Evolutionary conservation across 2,797 vertebrate species (phyloP).

Genomic region (Acipenser transmontanus): DNA sequence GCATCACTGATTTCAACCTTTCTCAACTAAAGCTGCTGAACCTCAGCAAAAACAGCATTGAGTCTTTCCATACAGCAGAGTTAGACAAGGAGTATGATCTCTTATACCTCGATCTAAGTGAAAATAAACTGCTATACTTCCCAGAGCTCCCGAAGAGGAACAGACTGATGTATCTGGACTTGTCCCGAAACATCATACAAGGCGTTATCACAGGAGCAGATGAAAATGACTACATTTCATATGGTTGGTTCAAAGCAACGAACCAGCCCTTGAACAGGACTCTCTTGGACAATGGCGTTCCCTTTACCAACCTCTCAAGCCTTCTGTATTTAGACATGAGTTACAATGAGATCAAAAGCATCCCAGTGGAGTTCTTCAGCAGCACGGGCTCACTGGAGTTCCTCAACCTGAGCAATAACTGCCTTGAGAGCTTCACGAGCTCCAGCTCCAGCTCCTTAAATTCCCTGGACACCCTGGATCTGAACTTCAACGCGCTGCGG

Average conservation of each 20-base stretch:
- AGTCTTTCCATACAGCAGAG: constrained; percentile 65
- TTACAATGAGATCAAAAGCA: constrained; percentile 75
- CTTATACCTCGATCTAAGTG: constrained; percentile 72
- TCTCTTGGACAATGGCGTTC: constrained; percentile 31
- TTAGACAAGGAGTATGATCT: constrained; percentile 55
- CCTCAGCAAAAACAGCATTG: constrained; percentile 87
- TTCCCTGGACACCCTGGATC: constrained; percentile 60
- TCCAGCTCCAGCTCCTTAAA: constrained; percentile 36
- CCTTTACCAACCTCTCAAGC: constrained; percentile 33
- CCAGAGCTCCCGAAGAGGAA: constrained; percentile 71
- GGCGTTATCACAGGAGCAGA: constrained; percentile 42
- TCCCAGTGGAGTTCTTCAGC: constrained; percentile 66
- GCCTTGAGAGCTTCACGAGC: constrained; percentile 60
- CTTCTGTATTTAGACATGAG: constrained; percentile 82
- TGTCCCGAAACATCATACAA: constrained; percentile 79
- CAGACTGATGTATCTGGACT: constrained; percentile 66
- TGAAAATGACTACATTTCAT: constrained; percentile 37
- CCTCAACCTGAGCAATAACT: constrained; percentile 87
- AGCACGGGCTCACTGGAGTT: constrained; percentile 63
- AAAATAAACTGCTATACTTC: constrained; percentile 79
- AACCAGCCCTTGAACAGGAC: constrained; percentile 15
- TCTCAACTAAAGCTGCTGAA: constrained; percentile 70
- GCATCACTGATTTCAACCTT: constrained; percentile 87
- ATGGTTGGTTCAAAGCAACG: constrained; percentile 31
- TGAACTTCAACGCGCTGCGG: constrained; percentile 74